A percentile compares a stretch with the other conserved stretches of the same genome.
These are phyloP conservation scores for Chiloscyllium plagiosum DNA, from an alignment of 2,113 vertebrate species.

Conservation along the genomic window DNA sequence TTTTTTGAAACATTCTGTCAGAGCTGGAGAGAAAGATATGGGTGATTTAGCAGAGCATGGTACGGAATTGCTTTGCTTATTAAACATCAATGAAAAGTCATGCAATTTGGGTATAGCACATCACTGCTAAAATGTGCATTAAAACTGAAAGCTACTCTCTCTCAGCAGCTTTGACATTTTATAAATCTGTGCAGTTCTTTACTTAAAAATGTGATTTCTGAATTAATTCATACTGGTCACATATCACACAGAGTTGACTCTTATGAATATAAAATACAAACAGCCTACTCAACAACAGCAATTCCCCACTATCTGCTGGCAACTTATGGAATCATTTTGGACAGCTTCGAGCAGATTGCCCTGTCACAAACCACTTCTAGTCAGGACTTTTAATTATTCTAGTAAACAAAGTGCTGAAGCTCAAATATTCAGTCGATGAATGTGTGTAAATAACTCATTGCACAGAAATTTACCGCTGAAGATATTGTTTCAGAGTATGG, in stretches of 20 bases:
- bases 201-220: not conserved
- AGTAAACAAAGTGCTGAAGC: not conserved
- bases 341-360: not conserved
- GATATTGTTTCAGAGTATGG: not conserved
- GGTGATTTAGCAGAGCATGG: slow-evolving; percentile 16
- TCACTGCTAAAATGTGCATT: not conserved
- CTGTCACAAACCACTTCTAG: not conserved
- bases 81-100: slow-evolving; percentile 34
- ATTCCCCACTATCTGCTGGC: no score
- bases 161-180: not conserved
- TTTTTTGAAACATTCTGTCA: slow-evolving; percentile 28
- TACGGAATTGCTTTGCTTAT: slow-evolving; percentile 19
- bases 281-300: not conserved
- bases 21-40: not conserved
- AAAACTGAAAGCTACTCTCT: not conserved
- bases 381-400: not conserved
- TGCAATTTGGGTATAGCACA: slow-evolving; percentile 2
- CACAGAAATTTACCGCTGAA: not conserved
- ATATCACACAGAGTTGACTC: not conserved
- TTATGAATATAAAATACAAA: not conserved
- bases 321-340: not conserved
- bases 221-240: not conserved
- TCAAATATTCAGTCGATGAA: not conserved
- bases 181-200: not conserved
- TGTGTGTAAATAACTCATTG: not conserved